Evolutionary conservation across 2,888 invertebrate species (phyloP), one percentile per base, ranked within the genome.

Genomic region (Epiblema foenella): DNA sequence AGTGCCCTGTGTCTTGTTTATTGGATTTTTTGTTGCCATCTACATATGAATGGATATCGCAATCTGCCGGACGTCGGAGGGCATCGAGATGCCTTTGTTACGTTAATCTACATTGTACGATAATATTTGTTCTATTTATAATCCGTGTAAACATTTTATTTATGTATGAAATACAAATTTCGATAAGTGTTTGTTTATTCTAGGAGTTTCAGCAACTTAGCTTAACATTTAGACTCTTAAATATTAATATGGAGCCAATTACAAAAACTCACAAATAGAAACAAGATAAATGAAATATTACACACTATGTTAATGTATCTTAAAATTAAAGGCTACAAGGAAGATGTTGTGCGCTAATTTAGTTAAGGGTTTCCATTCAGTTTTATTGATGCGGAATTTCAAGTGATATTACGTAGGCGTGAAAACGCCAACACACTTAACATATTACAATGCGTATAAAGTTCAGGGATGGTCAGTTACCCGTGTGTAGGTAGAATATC

Each of bases 11-110:
- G 89, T 89, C 89, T 91, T 92, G 92, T 93, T 93, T 93, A 93
- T 93, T 93, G 91, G 93, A 92, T 93, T 93, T 93, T 93, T 93
- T 93, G 92, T 91, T 89, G 84, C 93, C 89, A 90, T 93, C 90
- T 93, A 89, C 93, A 93, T 93, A 91, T 93, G 93, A 93, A 93
- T 93, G 81, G 88, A 80, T 84, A 86, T 86, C 84, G 84, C 90
- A 92, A 92, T 91, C 92, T 91, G 91, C 88, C 83, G 84, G 86
- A 87, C 85, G 81, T 78, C 79, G 83, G 79, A 85, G 78, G 82
- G 83, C 78, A 83, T 89, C 71, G 89, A 90, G 89, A 81, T 86
- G 71, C 75, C 67, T 58, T 83, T 87, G 82, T 86, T 85, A 79
- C 76, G 75, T 76, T 77, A 79, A 83, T 83, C 76, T 81, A 77